phyloP scores from a whole-genome alignment of 2,113 vertebrate genomes.

The Chauna torquata region DNA sequence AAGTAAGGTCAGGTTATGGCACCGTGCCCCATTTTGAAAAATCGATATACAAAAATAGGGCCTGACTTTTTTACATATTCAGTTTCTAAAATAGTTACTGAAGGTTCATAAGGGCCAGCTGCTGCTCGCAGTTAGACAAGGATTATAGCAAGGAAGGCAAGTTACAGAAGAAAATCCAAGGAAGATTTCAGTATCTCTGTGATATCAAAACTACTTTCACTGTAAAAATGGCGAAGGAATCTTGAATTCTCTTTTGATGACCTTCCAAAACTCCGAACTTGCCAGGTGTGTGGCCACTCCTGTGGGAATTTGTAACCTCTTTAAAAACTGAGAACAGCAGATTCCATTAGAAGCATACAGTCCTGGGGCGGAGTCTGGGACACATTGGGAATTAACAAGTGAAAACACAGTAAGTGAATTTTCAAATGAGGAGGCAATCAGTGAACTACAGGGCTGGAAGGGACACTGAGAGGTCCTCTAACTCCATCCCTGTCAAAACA shows the following conservation, averaged over 20 bases:
- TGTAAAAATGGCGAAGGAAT: background rate
- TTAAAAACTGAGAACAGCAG: slow-evolving; percentile 7
- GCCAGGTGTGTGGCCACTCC: slow-evolving; percentile 30
- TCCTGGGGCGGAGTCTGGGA: background rate
- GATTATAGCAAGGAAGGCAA: background rate
- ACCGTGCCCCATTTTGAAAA: background rate
- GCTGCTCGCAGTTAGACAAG: background rate
- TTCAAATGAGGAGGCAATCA: background rate
- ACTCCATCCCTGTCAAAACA: background rate
- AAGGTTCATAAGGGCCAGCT: background rate
- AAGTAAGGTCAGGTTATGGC: background rate
- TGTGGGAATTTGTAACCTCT: background rate
- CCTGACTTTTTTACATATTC: background rate
- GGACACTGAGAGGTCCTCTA: background rate
- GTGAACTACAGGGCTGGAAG: background rate
- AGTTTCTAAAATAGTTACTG: background rate
- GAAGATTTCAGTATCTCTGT: background rate
- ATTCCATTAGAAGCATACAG: background rate
- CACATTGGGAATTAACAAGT: background rate
- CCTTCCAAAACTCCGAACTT: slow-evolving; percentile 8
- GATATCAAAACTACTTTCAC: background rate
- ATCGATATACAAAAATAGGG: background rate
- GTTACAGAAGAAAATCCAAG: background rate
- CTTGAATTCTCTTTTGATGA: background rate
- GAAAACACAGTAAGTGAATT: background rate